Conservation (phyloP, 2,113 vertebrate genomes). For the Pteronura brasiliensis region DNA sequence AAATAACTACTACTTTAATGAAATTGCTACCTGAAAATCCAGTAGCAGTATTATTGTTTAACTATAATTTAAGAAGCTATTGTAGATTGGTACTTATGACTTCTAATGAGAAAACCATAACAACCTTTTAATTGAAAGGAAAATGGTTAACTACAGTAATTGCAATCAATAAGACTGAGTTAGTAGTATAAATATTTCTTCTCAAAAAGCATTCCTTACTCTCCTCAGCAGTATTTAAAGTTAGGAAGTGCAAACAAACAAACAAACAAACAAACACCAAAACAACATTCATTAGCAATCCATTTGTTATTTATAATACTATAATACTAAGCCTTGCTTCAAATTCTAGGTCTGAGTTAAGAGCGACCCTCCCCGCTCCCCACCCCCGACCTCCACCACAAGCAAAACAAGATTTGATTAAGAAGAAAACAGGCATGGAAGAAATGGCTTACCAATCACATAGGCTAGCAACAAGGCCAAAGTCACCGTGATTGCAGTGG, state of each 20-base stretch:
- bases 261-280: neutral
- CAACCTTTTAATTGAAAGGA: slow-evolving; percentile 76
- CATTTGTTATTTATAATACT: slow-evolving; percentile 43
- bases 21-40: slow-evolving; percentile 56
- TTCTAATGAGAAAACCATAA: slow-evolving; percentile 75
- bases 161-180: slow-evolving; percentile 75
- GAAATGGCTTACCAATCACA: slow-evolving; percentile 92
- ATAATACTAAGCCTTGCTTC: slow-evolving; percentile 52
- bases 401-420: slow-evolving; percentile 42
- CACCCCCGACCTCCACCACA: neutral
- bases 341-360: slow-evolving; percentile 31
- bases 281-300: slow-evolving; percentile 55
- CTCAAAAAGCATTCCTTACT: slow-evolving; percentile 62
- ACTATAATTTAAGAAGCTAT: slow-evolving; percentile 59
- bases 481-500: slow-evolving; percentile 94
- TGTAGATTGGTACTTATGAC: slow-evolving; percentile 58
- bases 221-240: slow-evolving; percentile 59
- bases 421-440: slow-evolving; percentile 24
- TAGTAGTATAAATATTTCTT: slow-evolving; percentile 71
- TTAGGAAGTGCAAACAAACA: slow-evolving; percentile 49
- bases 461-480: slow-evolving; percentile 94
- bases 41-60: slow-evolving; percentile 42
- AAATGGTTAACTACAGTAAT: slow-evolving; percentile 76
- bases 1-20: slow-evolving; percentile 57
- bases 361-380: neutral